Base-by-base conservation (phyloP, 2,797 vertebrate genomes). In the Enteromius treurensis region DNA sequence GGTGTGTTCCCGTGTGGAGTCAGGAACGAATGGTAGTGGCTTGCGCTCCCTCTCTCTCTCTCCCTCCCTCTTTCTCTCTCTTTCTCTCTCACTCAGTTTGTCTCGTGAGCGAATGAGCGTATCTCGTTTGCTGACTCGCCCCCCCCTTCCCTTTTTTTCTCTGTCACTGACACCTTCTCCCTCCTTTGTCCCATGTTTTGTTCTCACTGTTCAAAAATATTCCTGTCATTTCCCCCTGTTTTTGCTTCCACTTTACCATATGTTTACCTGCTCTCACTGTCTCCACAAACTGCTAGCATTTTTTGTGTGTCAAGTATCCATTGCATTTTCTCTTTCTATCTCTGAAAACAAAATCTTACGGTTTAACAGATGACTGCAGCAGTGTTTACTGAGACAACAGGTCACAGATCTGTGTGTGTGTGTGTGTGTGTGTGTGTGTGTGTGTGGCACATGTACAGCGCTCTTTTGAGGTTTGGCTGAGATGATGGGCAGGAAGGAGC, bases 51-150 rank as follows among this genome's bases (percentile, higher is more conserved):
- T 82, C n/a, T 51, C 77, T 87, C 67, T 79, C 80, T 79, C 74
- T 40, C 73, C 49, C 77, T 3, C 69, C 67, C 62, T 49, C 71
- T 14, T 47, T 10, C 69, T 70, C 68, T 37, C 80, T 60, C 67
- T 32, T 83, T 85, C 87, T 86, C 88, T 85, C 86, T 88, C 83
- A 60, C 87, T 84, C 89, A 77, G 79, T 90, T 88, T 86, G 90
- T 91, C 93, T 93, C 90, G 88, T 91, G 89, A 82, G 77, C 87
- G 91, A 93, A 92, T 92, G 89, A 92, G 89, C 73, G 55, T 92
- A 91, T 92, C 86, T 88, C 88, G 78, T 62, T 60, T 82, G 55
- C 88, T 85, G 86, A 80, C 79, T 78, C 69, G 26, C 26, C 26
- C 79, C 82, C 81, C 88, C 82, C 81, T 79, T 81, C 77, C 83